Conservation (phyloP, 1,140 invertebrate genomes). For the Drosophila seguyi region DNA sequence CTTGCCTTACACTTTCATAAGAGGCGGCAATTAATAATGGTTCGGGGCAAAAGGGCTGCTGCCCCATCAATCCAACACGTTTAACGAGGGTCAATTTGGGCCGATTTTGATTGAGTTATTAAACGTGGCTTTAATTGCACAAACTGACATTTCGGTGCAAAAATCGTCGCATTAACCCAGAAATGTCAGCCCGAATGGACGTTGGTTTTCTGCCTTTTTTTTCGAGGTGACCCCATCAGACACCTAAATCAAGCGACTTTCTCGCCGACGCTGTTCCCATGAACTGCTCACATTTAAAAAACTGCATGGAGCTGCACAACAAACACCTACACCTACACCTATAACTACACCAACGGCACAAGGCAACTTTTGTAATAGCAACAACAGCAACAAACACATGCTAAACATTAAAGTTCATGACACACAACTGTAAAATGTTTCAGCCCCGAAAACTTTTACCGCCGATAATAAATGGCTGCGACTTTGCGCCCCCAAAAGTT, state of each 20-base stretch:
- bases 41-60: slow-evolving; percentile 35
- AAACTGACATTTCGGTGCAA: slow-evolving; percentile 33
- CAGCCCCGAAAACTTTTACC: slow-evolving; percentile 74
- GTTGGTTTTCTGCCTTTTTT: slow-evolving; percentile 33
- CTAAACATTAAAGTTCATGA: slow-evolving; percentile 82
- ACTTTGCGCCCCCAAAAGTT: slow-evolving; percentile 82
- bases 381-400: slow-evolving; percentile 55
- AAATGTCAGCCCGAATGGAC: slow-evolving; percentile 63
- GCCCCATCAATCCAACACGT: slow-evolving; percentile 34
- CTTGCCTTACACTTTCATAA: slow-evolving; percentile 60
- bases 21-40: slow-evolving; percentile 67
- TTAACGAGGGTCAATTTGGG: slow-evolving; percentile 61
- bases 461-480: slow-evolving; percentile 76
- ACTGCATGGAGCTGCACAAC: slow-evolving; percentile 42
- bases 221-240: slow-evolving; percentile 56
- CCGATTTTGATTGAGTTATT: slow-evolving; percentile 73
- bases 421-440: slow-evolving; percentile 82
- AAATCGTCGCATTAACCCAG: slow-evolving; percentile 75
- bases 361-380: slow-evolving; percentile 47
- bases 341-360: slow-evolving; percentile 8
- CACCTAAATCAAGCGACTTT: slow-evolving; percentile 64
- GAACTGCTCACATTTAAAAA: slow-evolving; percentile 81
- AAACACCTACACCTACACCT: slow-evolving; percentile 23
- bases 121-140: slow-evolving; percentile 71
- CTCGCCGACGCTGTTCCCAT: slow-evolving; percentile 70